Conservation (phyloP, 2,888 invertebrate species). For the Drosophila nigritarsus region DNA sequence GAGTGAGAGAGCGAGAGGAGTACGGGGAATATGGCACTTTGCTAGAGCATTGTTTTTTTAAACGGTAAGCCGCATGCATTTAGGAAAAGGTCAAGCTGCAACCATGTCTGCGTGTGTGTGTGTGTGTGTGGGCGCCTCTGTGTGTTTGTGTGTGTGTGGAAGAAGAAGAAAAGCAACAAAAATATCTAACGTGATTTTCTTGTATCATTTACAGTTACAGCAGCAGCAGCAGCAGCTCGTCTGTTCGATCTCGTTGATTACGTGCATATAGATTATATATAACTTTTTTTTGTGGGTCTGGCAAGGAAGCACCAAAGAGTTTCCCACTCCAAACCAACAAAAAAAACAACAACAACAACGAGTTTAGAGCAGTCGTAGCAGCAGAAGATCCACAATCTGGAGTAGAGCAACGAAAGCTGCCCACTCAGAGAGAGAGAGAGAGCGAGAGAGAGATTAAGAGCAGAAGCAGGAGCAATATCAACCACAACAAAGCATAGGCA, state of each 20-base stretch:
- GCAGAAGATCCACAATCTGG: slow-evolving; percentile 54
- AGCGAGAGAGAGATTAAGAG: slow-evolving; percentile 43
- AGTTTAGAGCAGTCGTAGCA: slow-evolving; percentile 34
- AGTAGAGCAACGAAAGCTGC: slow-evolving; percentile 58
- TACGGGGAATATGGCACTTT: slow-evolving; percentile 33
- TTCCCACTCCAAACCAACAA: slow-evolving; percentile 63
- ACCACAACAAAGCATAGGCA: slow-evolving; percentile 18
- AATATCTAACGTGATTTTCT: slow-evolving; percentile 17
- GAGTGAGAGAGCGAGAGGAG: not conserved
- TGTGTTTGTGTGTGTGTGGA: slow-evolving; percentile 33
- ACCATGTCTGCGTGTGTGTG: slow-evolving; percentile 19
- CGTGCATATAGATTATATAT: slow-evolving; percentile 1
- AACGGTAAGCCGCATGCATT: slow-evolving; percentile 50
- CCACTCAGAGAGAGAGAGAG: slow-evolving; percentile 63
- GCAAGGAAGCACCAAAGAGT: slow-evolving; percentile 83
- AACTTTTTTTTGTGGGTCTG: slow-evolving; percentile 30
- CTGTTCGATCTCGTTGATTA: slow-evolving; percentile 51
- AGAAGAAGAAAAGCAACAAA: not conserved
- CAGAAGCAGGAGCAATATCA: slow-evolving; percentile 29
- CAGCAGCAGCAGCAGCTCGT: slow-evolving; percentile 35
- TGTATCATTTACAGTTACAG: slow-evolving; percentile 43
- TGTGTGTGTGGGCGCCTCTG: slow-evolving; percentile 27
- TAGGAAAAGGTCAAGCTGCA: slow-evolving; percentile 49
- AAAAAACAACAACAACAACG: slow-evolving; percentile 19
- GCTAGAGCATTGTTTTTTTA: slow-evolving; percentile 20